Evolutionary conservation across 1,140 invertebrate genomes (phyloP), one percentile per base, ranked within the genome.

Genomic region (Bombus polaris): DNA sequence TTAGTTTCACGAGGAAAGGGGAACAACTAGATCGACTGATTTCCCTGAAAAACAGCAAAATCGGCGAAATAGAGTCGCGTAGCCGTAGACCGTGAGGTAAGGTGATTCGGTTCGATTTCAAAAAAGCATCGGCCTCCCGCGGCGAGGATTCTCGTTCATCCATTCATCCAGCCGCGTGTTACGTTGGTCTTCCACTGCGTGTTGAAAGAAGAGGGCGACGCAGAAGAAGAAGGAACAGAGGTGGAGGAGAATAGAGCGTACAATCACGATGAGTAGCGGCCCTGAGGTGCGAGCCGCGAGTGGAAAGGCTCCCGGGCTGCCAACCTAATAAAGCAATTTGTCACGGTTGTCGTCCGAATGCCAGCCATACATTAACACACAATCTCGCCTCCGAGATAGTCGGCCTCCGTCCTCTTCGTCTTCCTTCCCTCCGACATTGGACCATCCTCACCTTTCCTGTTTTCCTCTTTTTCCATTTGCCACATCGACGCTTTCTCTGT

Each of bases 291-390:
- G 86, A 90, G 91, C 88, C 88, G 74, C 86, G 89, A 92, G 92
- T 92, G 92, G 89, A 93, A 93, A 94, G 93, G 92, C 94, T 94
- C 94, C 94, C 89, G 94, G 93, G 92, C 93, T 94, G 92, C 92
- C 93, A 92, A 94, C 93, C 94, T 94, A 94, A 95, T 95, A 95
- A 95, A 95, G 94, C 93, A 94, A 94, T 95, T 95, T 95, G 94
- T 94, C 94, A 95, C 93, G 94, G 91, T 94, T 94, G 94, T 94
- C 93, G 93, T 94, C 93, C 93, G 90, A 94, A 94, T 94, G 93
- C 94, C 94, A 94, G 93, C 92, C 92, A 94, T 93, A 93, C 94
- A 94, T 94, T 94, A 94, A 94, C 93, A 93, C 94, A 94, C 93
- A 94, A 94, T 94, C 93, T 94, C 89, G 88, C 90, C 86, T 88